A percentile compares a stretch with the other conserved stretches of the same genome.
These are phyloP conservation scores for Crepidodera aurea DNA, from an alignment of 2,888 invertebrate species.

Conservation along the genomic window DNA sequence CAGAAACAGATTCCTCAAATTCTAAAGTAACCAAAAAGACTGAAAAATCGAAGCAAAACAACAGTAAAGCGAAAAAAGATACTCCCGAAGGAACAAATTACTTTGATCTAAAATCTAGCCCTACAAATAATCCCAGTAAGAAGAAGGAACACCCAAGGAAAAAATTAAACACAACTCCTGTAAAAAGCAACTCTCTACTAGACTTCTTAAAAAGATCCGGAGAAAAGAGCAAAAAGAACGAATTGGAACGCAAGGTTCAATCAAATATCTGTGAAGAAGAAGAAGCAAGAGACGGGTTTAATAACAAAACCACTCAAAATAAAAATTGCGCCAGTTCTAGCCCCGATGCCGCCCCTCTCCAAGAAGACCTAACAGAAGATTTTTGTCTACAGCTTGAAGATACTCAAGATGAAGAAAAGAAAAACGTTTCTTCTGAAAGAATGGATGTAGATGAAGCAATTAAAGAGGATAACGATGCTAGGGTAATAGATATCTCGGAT, in stretches of 20 bases:
- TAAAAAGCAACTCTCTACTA: constrained; percentile 36
- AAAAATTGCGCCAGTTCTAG: not conserved
- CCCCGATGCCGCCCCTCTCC: constrained; percentile 5
- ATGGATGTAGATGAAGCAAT: constrained; percentile 46
- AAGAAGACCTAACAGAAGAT: constrained; percentile 48
- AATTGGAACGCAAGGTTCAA: too few relatives aligned
- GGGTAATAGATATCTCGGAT: constrained; percentile 15
- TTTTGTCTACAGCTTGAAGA: constrained; percentile 50
- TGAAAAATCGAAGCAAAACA: too few relatives aligned
- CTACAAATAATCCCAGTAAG: not conserved
- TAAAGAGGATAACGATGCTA: constrained; percentile 37
- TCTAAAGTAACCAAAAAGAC: too few relatives aligned
- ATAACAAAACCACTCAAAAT: constrained; percentile 1
- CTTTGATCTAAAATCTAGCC: too few relatives aligned
- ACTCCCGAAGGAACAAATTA: too few relatives aligned
- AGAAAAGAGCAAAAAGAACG: constrained; percentile 25
- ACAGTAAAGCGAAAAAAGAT: too few relatives aligned
- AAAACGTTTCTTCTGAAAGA: constrained; percentile 26
- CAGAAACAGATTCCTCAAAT: too few relatives aligned
- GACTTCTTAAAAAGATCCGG: constrained; percentile 37
- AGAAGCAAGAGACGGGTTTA: constrained; percentile 47
- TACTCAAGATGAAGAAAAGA: constrained; percentile 33
- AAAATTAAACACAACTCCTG: constrained; percentile 17
- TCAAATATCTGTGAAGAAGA: constrained; percentile 43
- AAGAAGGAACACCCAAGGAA: constrained; percentile 12